A percentile compares a stretch with the other conserved stretches of the same genome.
Conservation (phyloP, 2,797 vertebrate genomes). For the Myotis vivesi region DNA sequence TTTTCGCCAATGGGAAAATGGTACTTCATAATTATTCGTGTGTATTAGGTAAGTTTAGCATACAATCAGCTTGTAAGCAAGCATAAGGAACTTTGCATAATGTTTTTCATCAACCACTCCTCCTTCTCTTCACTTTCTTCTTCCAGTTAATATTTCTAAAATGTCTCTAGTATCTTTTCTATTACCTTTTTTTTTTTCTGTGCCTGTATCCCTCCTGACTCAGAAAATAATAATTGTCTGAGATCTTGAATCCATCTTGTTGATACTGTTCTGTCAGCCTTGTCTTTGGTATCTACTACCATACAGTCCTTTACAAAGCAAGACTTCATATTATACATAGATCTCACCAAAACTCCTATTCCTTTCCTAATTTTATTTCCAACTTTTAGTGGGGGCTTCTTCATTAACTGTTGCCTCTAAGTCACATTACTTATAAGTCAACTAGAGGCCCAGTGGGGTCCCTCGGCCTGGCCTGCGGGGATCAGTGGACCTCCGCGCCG, state of each 20-base stretch:
- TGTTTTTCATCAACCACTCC: background rate
- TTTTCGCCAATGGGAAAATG: background rate
- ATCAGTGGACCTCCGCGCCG: no score
- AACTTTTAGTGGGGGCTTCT: background rate
- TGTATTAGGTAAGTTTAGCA: background rate
- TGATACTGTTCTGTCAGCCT: background rate
- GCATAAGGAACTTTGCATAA: background rate
- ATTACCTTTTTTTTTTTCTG: background rate
- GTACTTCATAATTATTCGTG: background rate
- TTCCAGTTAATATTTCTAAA: background rate
- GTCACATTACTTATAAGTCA: background rate
- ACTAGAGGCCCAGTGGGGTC: no score
- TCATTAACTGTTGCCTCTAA: background rate
- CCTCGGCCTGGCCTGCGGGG: no score
- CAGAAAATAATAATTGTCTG: background rate
- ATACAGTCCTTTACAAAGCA: background rate
- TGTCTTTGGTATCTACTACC: background rate
- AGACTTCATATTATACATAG: background rate
- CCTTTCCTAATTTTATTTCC: background rate
- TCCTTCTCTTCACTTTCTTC: background rate
- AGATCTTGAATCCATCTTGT: background rate
- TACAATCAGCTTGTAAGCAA: background rate
- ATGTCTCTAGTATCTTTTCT: background rate
- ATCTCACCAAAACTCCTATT: background rate
- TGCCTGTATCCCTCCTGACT: background rate